Base-by-base conservation (phyloP, 2,113 vertebrate species). In the Patagioenas fasciata region DNA sequence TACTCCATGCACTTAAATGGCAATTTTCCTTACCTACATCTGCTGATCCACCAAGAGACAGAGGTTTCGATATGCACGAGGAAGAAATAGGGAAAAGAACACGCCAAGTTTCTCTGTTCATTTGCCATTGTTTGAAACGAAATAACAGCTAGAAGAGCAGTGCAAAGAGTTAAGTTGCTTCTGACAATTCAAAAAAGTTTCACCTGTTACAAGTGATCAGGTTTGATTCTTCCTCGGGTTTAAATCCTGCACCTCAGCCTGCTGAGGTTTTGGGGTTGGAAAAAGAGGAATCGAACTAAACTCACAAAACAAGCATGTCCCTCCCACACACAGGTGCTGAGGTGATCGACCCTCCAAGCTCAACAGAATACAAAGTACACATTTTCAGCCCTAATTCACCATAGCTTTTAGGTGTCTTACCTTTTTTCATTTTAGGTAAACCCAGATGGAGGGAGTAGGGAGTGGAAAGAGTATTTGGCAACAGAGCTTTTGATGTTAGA, bases 21-120 rank as follows among this genome's bases (percentile, higher is more conserved):
- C 32, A 10, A 0, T 24, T 80, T 20, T 36, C 64, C 44, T 62
- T 44, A 38, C 32, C 51, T 58, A 40, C 40, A 50, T 38, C 66
- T 72, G 77, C 53, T 11, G 9, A 15, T 29, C 69, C 12, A 5
- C n/a, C 19, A 44, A 26, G 36, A 69, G 57, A 34, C 5, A 26
- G 11, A 80, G 13, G 12, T 36, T 82, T 82, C 44, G 32, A 5
- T 20, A 20, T 0, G 0, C 2, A 2, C 4, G 38, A 89, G 34
- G 67, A 31, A 80, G 19, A 34, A 70, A n/a, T 2, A 11, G 47
- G 29, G 56, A 9, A 48, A 57, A 67, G 38, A 60, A 32, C 47
- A 4, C 64, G 32, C 44, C 58, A 29, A 1, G 17, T 31, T 8
- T 28, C 29, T 18, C 29, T 29, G 4, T 0, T 88, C 77, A 74